A percentile compares a stretch with the other conserved stretches of the same genome.
These are phyloP conservation scores for Rhinolophus sinicus DNA, from an alignment of 2,113 vertebrate species.

Conservation along the genomic window DNA sequence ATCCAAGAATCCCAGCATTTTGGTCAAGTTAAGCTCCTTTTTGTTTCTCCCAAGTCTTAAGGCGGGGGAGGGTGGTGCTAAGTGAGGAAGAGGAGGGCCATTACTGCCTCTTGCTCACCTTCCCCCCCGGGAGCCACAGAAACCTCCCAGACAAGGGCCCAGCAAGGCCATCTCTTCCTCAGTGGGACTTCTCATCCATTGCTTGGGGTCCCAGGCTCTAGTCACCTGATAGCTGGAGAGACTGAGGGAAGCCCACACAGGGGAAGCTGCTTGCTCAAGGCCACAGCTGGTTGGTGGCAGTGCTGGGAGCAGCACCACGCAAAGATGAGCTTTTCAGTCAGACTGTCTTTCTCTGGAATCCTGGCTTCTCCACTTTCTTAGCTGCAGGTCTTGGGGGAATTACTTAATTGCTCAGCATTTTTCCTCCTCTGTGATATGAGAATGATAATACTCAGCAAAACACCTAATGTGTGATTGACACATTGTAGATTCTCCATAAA, in stretches of 20 bases:
- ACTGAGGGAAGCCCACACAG: background rate
- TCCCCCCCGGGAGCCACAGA: background rate
- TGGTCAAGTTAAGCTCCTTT: background rate
- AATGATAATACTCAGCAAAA: background rate
- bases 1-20: background rate
- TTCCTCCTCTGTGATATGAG: background rate
- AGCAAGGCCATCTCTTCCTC: background rate
- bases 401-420: background rate
- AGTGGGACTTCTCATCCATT: background rate
- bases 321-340: background rate
- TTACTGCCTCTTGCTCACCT: background rate
- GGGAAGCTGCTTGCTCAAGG: background rate
- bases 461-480: background rate
- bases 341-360: background rate
- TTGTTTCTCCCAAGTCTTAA: background rate
- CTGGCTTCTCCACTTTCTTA: background rate
- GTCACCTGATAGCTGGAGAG: background rate
- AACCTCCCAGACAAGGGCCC: background rate
- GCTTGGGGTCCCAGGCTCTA: background rate
- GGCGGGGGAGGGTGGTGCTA: background rate
- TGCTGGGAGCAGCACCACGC: background rate
- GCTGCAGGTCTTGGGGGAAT: background rate
- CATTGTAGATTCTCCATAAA: background rate
- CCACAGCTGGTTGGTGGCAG: background rate
- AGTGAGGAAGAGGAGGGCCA: background rate